Base-by-base conservation (phyloP, 2,797 vertebrate species). In the Garrulus glandarius region DNA sequence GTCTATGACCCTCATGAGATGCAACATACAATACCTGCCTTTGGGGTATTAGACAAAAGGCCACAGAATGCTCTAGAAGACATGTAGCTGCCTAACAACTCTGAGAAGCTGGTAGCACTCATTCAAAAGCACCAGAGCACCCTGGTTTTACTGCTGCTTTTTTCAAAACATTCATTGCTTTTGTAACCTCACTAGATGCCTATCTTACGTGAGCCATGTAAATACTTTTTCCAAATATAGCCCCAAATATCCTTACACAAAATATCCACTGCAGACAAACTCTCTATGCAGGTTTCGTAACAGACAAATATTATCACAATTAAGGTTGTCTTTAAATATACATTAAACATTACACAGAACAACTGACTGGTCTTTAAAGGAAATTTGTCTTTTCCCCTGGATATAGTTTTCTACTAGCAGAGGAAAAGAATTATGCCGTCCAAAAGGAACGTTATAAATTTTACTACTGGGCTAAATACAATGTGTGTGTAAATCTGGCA, bases 391-490 rank as follows among this genome's bases (percentile, higher is more conserved):
- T 89, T 63, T 64, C 67, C 70, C 34, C 19, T 80, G 68, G 63
- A 91, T 67, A 72, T 29, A 77, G 50, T 80, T 92, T 94, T 88
- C 37, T 93, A 22, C 67, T 65, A 83, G 52, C 53, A 96, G 44
- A 89, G 15, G 55, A 32, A 72, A 96, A 94, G 92, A 95, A 89
- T 88, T 96, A 94, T 46, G 21, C 15, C 3, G 7, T 89, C 55
- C 64, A 95, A 95, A 94, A 67, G 43, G 41, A 75, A 50, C 53
- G 26, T 84, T 92, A 87, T 94, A 96, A 96, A 96, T 95, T 96
- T 92, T 94, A 76, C 57, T 83, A 75, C 74, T 46, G 50, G 43
- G 72, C 59, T 89, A 95, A 92, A 93, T 77, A 91, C 68, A 94
- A 60, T 15, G 32, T 93, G 55, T 76, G 44, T 1, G 1, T 95